Evolutionary conservation across 2,797 vertebrate genomes (phyloP).

Genomic region (Lindbergichthys nudifrons): DNA sequence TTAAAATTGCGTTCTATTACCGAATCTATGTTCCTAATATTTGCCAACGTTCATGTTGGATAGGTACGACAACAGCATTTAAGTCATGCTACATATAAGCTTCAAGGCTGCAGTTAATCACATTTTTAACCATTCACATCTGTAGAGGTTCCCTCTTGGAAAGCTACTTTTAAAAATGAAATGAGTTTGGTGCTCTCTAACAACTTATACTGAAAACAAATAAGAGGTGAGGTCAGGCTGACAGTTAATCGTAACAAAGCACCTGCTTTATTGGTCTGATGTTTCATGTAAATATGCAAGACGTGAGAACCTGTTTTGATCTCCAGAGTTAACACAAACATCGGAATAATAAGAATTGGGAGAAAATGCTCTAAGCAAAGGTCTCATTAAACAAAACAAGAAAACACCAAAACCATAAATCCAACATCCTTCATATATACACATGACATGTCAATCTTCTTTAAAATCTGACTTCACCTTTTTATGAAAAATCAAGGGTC

Average conservation of each 20-base stretch:
- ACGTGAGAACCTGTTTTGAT: slow-evolving; percentile 19
- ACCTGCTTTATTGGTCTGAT: slow-evolving; percentile 48
- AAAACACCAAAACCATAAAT: slow-evolving; percentile 58
- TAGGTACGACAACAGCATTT: background rate
- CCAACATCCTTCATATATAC: slow-evolving; percentile 65
- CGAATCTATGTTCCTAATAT: slow-evolving; percentile 6
- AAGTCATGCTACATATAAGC: slow-evolving; percentile 36
- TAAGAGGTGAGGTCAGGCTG: slow-evolving; percentile 9
- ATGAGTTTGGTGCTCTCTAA: slow-evolving; percentile 15
- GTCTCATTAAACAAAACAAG: slow-evolving; percentile 50
- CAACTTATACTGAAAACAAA: slow-evolving; percentile 24
- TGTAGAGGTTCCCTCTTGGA: background rate
- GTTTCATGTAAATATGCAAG: slow-evolving; percentile 22
- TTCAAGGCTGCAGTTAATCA: background rate
- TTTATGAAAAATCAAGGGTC: slow-evolving; percentile 50
- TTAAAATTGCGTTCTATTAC: background rate
- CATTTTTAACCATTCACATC: background rate
- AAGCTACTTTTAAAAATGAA: background rate
- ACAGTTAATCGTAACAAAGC: slow-evolving; percentile 46
- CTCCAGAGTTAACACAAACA: slow-evolving; percentile 46
- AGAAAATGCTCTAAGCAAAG: slow-evolving; percentile 39
- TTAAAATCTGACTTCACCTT: slow-evolving; percentile 50
- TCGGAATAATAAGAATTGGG: slow-evolving; percentile 23
- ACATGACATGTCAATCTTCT: slow-evolving; percentile 54
- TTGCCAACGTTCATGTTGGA: slow-evolving; percentile 12